Conservation (phyloP, 2,797 vertebrate species). For the Melanotaenia parkinsoni region DNA sequence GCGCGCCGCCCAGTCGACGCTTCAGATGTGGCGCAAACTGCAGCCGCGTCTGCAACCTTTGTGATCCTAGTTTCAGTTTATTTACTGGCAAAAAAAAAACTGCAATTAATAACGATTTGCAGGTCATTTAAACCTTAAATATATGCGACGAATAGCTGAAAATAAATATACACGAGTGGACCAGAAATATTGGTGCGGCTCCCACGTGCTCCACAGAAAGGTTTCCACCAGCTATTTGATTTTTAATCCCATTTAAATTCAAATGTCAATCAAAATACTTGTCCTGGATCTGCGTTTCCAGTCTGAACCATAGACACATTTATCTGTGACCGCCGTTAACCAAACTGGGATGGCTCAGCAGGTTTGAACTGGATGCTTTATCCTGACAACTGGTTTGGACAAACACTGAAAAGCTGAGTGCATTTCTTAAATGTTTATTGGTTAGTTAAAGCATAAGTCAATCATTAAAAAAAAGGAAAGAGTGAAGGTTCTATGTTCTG, state of each 20-base stretch:
- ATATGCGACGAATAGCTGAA: too few species aligned
- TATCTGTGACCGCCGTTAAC: conserved; percentile 20
- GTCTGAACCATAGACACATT: conserved; percentile 6
- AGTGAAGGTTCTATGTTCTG: too few species aligned
- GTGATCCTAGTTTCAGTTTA: neutral
- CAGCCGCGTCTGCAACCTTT: neutral
- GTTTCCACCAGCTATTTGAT: neutral
- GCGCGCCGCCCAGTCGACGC: neutral
- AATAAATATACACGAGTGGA: too few species aligned
- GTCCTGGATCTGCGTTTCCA: conserved; percentile 1
- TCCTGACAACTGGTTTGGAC: conserved; percentile 25
- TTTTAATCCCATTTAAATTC: neutral
- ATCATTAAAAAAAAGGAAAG: too few species aligned
- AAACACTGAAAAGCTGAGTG: neutral
- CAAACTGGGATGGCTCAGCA: conserved; percentile 25
- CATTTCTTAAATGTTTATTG: neutral
- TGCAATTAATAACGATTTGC: too few species aligned
- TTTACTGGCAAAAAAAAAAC: neutral
- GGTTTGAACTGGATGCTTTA: conserved; percentile 44
- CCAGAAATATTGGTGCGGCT: too few species aligned
- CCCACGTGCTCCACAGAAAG: neutral
- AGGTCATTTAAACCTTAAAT: too few species aligned
- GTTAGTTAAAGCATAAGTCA: too few species aligned
- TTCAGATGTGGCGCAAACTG: conserved; percentile 28
- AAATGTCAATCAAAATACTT: neutral